phyloP scores from a whole-genome alignment of 1,140 invertebrate species.

The silkworm (Bombyx mori) region ASM3026992v2 NC_085128.1:13090001-13090500 shows the following conservation, averaged over 20 bases:
- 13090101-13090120: no score
- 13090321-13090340: slow-evolving; percentile 87
- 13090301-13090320: slow-evolving; percentile 93
- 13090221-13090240: slow-evolving; percentile 88
- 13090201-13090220: slow-evolving; percentile 28
- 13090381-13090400: not conserved
- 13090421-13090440: not conserved
- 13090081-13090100: no score
- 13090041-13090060: no score
- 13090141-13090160: no score
- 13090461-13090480: not conserved
- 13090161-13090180: no score
- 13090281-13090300: slow-evolving; percentile 92
- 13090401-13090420: not conserved
- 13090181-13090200: no score
- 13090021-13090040: no score
- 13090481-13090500: no score
- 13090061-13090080: no score
- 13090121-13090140: no score
- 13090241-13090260: slow-evolving; percentile 97
- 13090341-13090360: slow-evolving; percentile 91
- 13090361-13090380: slow-evolving; percentile 76
- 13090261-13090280: slow-evolving; percentile 93
- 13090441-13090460: not conserved
- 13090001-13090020: no score